Evolutionary conservation across 2,113 vertebrate genomes (phyloP).

Genomic region (Calidris pugnax): DNA sequence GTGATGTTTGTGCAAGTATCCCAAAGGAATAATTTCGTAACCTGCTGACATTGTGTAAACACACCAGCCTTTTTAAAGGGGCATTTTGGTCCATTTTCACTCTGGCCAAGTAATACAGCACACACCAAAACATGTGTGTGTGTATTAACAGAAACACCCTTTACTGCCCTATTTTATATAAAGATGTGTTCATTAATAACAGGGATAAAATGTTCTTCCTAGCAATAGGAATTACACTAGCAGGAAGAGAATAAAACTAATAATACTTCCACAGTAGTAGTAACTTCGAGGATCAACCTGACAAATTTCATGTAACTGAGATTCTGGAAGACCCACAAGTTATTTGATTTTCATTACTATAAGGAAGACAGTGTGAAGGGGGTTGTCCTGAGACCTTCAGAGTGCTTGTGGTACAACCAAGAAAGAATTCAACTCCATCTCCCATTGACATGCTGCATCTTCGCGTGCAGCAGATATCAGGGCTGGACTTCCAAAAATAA

Average conservation of each 20-base stretch:
- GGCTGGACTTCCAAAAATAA: neutral
- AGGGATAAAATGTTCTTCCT: neutral
- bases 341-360: neutral
- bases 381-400: neutral
- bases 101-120: neutral
- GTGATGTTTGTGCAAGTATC: neutral
- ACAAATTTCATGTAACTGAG: neutral
- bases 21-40: neutral
- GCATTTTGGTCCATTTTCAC: neutral
- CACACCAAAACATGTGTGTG: neutral
- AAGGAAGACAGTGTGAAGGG: neutral
- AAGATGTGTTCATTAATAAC: neutral
- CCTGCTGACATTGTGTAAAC: neutral
- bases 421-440: neutral
- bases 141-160: neutral
- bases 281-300: neutral
- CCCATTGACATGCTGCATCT: fast-evolving
- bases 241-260: neutral
- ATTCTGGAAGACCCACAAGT: neutral
- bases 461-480: fast-evolving
- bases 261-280: neutral
- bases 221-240: neutral
- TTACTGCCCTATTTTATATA: neutral
- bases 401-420: neutral
- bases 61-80: neutral